Evolutionary conservation across 1,140 invertebrate species (phyloP).

Genomic region (Scaptodrosophila lebanonensis): DNA sequence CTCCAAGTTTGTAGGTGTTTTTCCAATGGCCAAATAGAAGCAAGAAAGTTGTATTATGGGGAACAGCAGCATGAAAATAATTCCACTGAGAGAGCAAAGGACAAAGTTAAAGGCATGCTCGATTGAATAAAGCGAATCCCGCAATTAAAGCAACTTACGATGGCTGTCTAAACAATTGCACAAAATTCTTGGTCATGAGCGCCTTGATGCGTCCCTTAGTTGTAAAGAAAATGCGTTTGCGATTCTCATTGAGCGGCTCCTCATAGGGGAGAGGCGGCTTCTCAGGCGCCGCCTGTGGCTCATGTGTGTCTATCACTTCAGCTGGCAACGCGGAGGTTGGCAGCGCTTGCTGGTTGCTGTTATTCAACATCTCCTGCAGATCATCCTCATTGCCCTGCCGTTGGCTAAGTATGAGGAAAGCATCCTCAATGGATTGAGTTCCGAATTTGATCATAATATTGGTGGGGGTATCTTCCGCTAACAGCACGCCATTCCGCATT

Average conservation of each 20-base stretch:
- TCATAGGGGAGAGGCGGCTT: constrained; percentile 49
- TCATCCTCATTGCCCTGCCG: constrained; percentile 79
- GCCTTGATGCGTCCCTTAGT: constrained; percentile 72
- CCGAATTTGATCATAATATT: constrained; percentile 82
- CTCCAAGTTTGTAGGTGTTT: constrained; percentile 84
- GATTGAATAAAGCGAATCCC: too few species aligned
- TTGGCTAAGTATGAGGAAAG: constrained; percentile 84
- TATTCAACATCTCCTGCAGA: constrained; percentile 41
- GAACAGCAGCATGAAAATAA: constrained; percentile 88
- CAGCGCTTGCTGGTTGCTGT: constrained; percentile 41
- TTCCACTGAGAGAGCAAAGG: constrained; percentile 83
- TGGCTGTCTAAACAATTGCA: constrained; percentile 83
- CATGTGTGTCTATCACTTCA: constrained; percentile 58
- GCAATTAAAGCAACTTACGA: constrained; percentile 78
- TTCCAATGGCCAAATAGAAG: constrained; percentile 89
- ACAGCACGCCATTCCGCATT: constrained; percentile 89
- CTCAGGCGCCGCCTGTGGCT: constrained; percentile 24
- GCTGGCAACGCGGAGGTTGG: constrained; percentile 44
- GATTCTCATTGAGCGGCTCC: constrained; percentile 50
- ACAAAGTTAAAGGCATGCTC: background rate
- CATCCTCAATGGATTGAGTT: constrained; percentile 84
- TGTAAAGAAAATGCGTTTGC: constrained; percentile 64
- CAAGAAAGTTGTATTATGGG: constrained; percentile 88
- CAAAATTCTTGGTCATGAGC: constrained; percentile 80
- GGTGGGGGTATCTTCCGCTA: constrained; percentile 90